Evolutionary conservation across 2,888 invertebrate species (phyloP).

Genomic region (Plagodis pulveraria): DNA sequence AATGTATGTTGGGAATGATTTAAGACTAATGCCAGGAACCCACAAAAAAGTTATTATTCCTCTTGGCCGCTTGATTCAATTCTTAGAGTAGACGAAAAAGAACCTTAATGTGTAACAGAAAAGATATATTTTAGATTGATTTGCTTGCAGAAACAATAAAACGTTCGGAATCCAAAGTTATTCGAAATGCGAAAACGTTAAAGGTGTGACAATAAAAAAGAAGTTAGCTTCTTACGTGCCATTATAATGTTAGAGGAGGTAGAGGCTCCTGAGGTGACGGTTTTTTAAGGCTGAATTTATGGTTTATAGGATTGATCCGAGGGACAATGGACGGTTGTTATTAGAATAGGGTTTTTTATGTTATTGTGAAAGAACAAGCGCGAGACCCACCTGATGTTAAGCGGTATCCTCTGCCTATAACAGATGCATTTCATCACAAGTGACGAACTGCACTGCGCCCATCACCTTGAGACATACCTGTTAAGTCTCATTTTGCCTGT

Average conservation of each 20-base stretch:
- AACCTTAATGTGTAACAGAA: not conserved
- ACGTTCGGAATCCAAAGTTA: constrained; percentile 79
- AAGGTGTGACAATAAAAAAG: constrained; percentile 82
- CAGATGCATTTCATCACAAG: no score
- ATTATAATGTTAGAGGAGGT: constrained; percentile 63
- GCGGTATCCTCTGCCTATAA: no score
- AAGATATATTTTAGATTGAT: constrained; percentile 41
- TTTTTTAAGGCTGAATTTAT: constrained; percentile 50
- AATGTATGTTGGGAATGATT: constrained; percentile 26
- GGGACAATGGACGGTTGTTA: constrained; percentile 16
- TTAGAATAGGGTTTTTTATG: no score
- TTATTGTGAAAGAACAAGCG: no score
- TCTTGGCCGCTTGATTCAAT: constrained; percentile 57
- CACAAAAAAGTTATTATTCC: constrained; percentile 77
- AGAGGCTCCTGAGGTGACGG: constrained; percentile 61
- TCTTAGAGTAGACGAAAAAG: constrained; percentile 23
- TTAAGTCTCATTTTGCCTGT: no score
- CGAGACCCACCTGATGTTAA: no score
- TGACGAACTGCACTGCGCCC: no score
- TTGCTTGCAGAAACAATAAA: constrained; percentile 63
- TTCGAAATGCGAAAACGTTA: constrained; percentile 75
- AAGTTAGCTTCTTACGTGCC: constrained; percentile 80
- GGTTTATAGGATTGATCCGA: constrained; percentile 27
- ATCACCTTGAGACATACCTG: no score
- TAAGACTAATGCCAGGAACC: constrained; percentile 46